Evolutionary conservation across 2,888 invertebrate genomes (phyloP).

Genomic region (Villa cingulata): DNA sequence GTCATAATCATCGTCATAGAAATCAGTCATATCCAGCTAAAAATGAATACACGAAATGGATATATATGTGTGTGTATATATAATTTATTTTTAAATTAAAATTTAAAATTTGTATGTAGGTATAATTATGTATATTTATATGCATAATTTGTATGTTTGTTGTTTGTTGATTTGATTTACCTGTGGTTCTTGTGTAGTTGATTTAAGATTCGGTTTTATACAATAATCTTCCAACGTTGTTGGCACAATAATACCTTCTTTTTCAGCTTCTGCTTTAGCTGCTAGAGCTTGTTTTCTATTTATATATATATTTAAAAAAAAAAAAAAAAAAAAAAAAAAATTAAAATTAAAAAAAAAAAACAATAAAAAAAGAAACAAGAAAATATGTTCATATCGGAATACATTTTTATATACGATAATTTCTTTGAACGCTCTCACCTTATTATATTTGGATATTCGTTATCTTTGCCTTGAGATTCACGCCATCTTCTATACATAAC

Average conservation of each 20-base stretch:
- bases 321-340: too few species aligned
- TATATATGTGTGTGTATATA: neutral
- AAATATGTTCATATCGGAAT: too few species aligned
- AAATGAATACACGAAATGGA: slow-evolving; percentile 10
- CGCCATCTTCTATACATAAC: slow-evolving; percentile 99
- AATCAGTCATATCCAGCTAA: slow-evolving; percentile 82
- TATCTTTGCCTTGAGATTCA: slow-evolving; percentile 93
- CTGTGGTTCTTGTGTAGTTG: slow-evolving; percentile 62
- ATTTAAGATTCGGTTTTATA: slow-evolving; percentile 82
- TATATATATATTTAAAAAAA: too few species aligned
- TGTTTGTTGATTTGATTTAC: too few species aligned
- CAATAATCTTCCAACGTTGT: slow-evolving; percentile 97
- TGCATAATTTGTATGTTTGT: too few species aligned
- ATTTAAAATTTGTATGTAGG: too few species aligned
- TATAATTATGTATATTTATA: too few species aligned
- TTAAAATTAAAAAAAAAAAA: too few species aligned
- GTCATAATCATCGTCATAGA: slow-evolving; percentile 91
- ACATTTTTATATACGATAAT: too few species aligned
- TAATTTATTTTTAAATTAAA: neutral
- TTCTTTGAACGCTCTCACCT: slow-evolving; percentile 60
- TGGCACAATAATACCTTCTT: slow-evolving; percentile 93
- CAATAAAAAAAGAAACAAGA: too few species aligned
- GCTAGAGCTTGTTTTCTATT: slow-evolving; percentile 90
- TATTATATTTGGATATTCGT: slow-evolving; percentile 98
- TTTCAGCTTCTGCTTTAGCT: slow-evolving; percentile 87